Evolutionary conservation across 2,113 vertebrate genomes (phyloP).

Genomic region (Lontra canadensis): DNA sequence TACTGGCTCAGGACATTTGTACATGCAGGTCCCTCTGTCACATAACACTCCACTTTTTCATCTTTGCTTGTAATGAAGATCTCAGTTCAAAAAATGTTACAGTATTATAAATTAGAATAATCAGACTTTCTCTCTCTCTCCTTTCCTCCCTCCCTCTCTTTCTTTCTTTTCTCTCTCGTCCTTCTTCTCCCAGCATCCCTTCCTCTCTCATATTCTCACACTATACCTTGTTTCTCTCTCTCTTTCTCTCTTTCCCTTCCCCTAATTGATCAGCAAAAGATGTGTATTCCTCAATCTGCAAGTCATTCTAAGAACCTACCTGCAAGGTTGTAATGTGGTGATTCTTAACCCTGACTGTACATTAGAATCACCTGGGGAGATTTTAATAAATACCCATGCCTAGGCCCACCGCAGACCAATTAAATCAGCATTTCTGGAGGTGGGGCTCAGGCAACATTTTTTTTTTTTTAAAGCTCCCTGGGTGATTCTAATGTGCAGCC

Average conservation of each 20-base stretch:
- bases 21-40: not conserved
- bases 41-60: not conserved
- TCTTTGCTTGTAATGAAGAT: slow-evolving; percentile 1
- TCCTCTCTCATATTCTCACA: not conserved
- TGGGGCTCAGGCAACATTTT: slow-evolving; percentile 29
- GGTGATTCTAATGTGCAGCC: slow-evolving; percentile 58
- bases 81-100: not conserved
- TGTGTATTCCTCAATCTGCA: not conserved
- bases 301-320: slow-evolving; percentile 19
- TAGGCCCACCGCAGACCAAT: slow-evolving; percentile 52
- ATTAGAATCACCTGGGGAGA: slow-evolving; percentile 24
- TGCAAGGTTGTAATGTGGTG: not conserved
- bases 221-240: no score
- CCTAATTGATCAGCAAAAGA: not conserved
- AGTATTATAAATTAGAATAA: not conserved
- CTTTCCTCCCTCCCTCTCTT: fast-evolving
- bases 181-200: not conserved
- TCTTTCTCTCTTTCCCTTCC: not conserved
- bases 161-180: no score
- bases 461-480: slow-evolving; percentile 51
- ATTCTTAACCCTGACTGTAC: slow-evolving; percentile 36
- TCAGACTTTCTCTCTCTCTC: not conserved
- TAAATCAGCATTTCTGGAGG: slow-evolving; percentile 58
- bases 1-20: not conserved
- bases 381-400: slow-evolving; percentile 48